Percentiles rank a stretch among this genome's conserved stretches.
Conservation (phyloP, 2,888 invertebrate genomes). For the Campoletis raptor region DNA sequence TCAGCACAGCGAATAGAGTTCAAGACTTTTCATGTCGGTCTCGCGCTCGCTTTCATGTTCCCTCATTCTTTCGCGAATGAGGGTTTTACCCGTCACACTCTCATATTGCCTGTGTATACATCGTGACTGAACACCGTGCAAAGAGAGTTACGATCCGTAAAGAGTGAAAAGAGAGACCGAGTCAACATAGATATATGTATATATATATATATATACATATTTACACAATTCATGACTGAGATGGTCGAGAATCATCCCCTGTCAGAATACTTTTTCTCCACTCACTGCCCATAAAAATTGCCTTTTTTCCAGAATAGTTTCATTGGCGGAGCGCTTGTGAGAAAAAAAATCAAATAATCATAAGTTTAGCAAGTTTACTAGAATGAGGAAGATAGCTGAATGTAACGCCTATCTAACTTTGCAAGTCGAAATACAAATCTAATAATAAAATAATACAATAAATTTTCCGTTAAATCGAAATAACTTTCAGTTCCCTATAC, state of each 20-base stretch:
- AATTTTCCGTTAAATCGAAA: background rate
- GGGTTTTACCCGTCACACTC: constrained; percentile 50
- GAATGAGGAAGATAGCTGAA: too few species aligned
- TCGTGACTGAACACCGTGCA: constrained; percentile 31
- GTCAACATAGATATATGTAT: too few species aligned
- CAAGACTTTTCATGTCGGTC: constrained; percentile 72
- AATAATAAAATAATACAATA: too few species aligned
- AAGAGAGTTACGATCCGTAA: constrained; percentile 61
- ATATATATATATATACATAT: too few species aligned
- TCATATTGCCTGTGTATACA: constrained; percentile 39
- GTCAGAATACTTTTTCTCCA: constrained; percentile 40
- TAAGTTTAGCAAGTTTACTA: too few species aligned
- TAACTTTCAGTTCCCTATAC: background rate
- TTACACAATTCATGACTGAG: constrained; percentile 33
- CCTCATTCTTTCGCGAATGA: constrained; percentile 77
- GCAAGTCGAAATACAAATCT: too few species aligned
- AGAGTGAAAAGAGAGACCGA: constrained; percentile 11
- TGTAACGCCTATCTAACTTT: too few species aligned
- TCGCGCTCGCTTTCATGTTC: constrained; percentile 77
- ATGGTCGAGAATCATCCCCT: constrained; percentile 46
- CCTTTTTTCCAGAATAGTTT: background rate
- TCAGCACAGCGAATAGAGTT: constrained; percentile 32
- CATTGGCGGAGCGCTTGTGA: too few species aligned
- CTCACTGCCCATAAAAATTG: constrained; percentile 5
- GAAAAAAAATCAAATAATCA: too few species aligned